A percentile compares a stretch with the other conserved stretches of the same genome.
These are phyloP conservation scores for Coracias cyanogaster DNA, from an alignment of 2,797 vertebrate species.

Conservation along the genomic window DNA sequence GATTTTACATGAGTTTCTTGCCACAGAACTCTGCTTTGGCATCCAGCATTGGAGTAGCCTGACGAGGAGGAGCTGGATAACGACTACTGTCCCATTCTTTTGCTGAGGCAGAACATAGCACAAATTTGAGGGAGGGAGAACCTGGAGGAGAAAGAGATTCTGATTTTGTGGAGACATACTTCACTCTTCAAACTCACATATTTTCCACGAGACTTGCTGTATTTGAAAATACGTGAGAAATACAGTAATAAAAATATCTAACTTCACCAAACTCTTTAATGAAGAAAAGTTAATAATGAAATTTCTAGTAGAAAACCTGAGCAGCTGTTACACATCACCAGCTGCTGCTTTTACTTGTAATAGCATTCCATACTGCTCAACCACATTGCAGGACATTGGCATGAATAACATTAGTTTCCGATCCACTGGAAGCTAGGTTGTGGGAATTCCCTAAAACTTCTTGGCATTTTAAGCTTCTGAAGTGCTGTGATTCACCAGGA, in stretches of 20 bases:
- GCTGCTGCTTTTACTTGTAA: constrained; percentile 60
- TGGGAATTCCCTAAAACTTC: background rate
- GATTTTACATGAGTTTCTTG: background rate
- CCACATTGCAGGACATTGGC: background rate
- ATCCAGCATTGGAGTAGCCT: background rate
- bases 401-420: constrained; percentile 5
- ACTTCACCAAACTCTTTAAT: constrained; percentile 48
- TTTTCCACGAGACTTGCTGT: constrained; percentile 57
- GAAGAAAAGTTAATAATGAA: constrained; percentile 64
- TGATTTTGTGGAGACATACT: background rate
- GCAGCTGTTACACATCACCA: constrained; percentile 71
- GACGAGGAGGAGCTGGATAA: background rate
- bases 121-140: background rate
- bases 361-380: constrained; percentile 54
- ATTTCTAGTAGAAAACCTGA: constrained; percentile 70
- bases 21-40: background rate
- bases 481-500: background rate
- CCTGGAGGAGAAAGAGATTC: constrained; percentile 31
- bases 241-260: constrained; percentile 55
- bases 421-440: background rate
- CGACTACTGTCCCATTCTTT: background rate
- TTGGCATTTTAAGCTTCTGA: background rate
- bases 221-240: constrained; percentile 64
- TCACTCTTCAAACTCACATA: background rate
- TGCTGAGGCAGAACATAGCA: background rate